phyloP scores from a whole-genome alignment of 2,113 vertebrate species.

The Colius striatus region DNA sequence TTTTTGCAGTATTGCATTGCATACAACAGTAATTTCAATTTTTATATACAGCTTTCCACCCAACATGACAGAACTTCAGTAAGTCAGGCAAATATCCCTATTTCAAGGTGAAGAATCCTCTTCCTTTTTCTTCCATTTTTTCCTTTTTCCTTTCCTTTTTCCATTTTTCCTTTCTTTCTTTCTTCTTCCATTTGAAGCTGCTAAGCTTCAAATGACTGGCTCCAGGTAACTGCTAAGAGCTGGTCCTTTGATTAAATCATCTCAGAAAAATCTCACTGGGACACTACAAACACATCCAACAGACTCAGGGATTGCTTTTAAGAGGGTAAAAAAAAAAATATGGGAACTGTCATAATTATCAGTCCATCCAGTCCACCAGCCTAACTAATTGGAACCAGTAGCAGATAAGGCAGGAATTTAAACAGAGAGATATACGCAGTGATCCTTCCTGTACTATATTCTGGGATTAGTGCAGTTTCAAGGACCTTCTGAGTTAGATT shows the following conservation, averaged over 20 bases:
- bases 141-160: not conserved
- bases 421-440: not conserved
- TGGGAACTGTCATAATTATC: not conserved
- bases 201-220: not conserved
- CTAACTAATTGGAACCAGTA: not conserved
- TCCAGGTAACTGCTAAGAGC: not conserved
- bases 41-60: not conserved
- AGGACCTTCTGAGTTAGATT: not conserved
- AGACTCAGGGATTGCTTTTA: not conserved
- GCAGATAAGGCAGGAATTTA: not conserved
- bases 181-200: not conserved
- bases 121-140: not conserved
- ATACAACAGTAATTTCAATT: not conserved
- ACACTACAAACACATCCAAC: not conserved
- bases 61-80: not conserved
- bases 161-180: too few species aligned
- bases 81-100: not conserved
- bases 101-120: not conserved
- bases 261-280: not conserved
- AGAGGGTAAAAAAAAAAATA: not conserved
- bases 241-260: not conserved
- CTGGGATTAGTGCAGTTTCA: not conserved
- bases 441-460: not conserved
- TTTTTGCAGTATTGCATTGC: not conserved
- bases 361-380: not conserved